Conservation (phyloP, 2,113 vertebrate species). For the Sarotherodon lohbergeri region DNA sequence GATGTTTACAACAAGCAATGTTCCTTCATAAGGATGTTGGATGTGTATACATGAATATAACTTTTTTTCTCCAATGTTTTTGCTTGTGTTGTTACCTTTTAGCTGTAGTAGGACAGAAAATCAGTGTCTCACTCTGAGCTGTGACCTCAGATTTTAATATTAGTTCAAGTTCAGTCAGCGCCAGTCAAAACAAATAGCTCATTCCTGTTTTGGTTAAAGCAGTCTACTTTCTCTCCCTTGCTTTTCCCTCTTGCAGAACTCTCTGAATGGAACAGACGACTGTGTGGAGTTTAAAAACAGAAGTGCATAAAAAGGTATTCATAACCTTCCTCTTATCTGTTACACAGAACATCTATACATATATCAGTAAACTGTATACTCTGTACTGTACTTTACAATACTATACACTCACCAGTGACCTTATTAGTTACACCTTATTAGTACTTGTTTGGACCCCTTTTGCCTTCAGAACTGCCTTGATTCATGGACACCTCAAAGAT, state of each 20-base stretch:
- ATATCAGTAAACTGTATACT: neutral
- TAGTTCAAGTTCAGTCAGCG: neutral
- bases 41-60: neutral
- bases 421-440: neutral
- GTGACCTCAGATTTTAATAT: slow-evolving; percentile 17
- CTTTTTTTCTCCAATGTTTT: neutral
- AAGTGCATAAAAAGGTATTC: neutral
- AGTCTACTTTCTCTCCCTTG: neutral
- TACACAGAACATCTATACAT: neutral
- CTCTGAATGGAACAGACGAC: slow-evolving; percentile 28
- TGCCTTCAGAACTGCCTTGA: neutral
- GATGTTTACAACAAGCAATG: neutral
- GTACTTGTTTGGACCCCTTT: neutral
- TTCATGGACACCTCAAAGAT: neutral
- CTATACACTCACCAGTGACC: neutral
- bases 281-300: slow-evolving; percentile 3
- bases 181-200: slow-evolving; percentile 35
- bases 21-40: neutral
- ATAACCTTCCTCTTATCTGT: neutral
- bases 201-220: neutral
- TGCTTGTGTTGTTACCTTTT: neutral
- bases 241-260: slow-evolving; percentile 40
- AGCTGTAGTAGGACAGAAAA: neutral
- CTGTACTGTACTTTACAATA: neutral
- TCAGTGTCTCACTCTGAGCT: neutral